Base-by-base conservation (phyloP, 1,140 invertebrate species). In the Phthorimaea operculella region DNA sequence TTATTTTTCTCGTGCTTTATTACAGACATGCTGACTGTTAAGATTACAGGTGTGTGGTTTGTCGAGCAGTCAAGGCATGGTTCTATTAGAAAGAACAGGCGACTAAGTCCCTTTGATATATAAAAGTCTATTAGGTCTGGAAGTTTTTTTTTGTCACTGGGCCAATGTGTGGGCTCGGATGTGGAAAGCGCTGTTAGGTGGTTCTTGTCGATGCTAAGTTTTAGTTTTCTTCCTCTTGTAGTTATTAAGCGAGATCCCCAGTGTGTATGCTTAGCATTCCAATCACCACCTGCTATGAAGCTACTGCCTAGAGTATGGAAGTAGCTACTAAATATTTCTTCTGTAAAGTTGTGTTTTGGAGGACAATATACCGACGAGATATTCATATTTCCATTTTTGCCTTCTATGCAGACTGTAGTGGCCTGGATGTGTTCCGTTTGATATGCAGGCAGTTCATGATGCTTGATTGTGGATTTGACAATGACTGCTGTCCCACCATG, bases 51-150 rank as follows among this genome's bases (percentile, higher is more conserved):
- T 16, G 34, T 47, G 34, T 62, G 60, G 33, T 62, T 55, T 12
- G 54, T 47, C 10, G 12, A 21, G 4, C 9, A 21, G 39, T 64
- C 58, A 4, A 57, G 42, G 36, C 58, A 60, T 44, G 52, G 18
- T 21, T 60, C 28, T 14, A 60, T 45, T 12, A 55, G n/a, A 18
- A 48, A 18, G 54, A 15, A 58, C 5, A 58, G 56, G 17, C 28
- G 49, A 15, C 52, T 55, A 44, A 64, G 36, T 7, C 54, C 56
- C 16, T 58, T 61, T 16, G 36, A 45, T 5, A 64, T 33, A 51
- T 61, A 64, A 52, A 64, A 64, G 34, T 64, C 62, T 6, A 64
- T 47, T 3, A 64, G 49, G 44, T 53, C 52, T 12, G 52, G 52
- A 4, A 53, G 12, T 15, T 16, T 53, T 8, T 48, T 48, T 16